phyloP scores from a whole-genome alignment of 2,888 invertebrate genomes.

The Bombyx huttoni region DNA sequence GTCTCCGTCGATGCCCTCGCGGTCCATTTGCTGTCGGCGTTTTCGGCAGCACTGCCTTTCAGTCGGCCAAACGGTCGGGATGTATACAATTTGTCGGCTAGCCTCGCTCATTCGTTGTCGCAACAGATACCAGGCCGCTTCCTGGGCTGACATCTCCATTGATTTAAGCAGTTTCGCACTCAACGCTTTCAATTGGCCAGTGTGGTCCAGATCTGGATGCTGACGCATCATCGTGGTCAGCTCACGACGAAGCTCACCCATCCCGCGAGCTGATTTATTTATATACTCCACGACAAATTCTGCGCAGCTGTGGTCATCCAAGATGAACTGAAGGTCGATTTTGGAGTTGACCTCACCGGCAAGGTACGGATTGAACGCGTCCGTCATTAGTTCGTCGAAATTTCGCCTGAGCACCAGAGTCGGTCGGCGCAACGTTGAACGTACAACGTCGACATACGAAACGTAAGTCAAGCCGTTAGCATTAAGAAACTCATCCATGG shows the following conservation, averaged over 20 bases:
- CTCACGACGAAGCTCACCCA: conserved; percentile 25
- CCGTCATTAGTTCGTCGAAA: conserved; percentile 25
- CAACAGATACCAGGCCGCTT: conserved; percentile 49
- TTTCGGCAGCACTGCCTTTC: conserved; percentile 30
- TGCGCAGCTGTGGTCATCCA: conserved; percentile 25
- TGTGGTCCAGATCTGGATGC: conserved; percentile 14
- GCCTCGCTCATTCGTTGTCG: conserved; percentile 37
- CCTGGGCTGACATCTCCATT: conserved; percentile 38
- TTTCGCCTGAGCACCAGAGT: conserved; percentile 23
- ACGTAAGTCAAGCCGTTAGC: conserved; percentile 19
- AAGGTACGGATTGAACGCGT: conserved; percentile 31
- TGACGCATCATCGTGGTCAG: conserved; percentile 21
- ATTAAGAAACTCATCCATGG: conserved; percentile 20
- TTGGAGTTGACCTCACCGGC: conserved; percentile 20
- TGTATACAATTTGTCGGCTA: conserved; percentile 18
- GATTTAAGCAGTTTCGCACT: conserved; percentile 25
- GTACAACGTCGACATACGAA: conserved; percentile 16
- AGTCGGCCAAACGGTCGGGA: conserved; percentile 23
- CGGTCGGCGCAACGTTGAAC: conserved; percentile 22
- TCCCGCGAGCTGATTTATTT: conserved; percentile 31
- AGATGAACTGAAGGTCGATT: conserved; percentile 23
- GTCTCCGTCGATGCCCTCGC: conserved; percentile 16
- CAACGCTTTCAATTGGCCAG: conserved; percentile 13
- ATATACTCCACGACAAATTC: conserved; percentile 32
- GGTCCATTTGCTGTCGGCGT: conserved; percentile 26